These are phyloP conservation scores for Euproctis similis DNA, from an alignment of 2,888 invertebrate species.

Conservation along the genomic window DNA sequence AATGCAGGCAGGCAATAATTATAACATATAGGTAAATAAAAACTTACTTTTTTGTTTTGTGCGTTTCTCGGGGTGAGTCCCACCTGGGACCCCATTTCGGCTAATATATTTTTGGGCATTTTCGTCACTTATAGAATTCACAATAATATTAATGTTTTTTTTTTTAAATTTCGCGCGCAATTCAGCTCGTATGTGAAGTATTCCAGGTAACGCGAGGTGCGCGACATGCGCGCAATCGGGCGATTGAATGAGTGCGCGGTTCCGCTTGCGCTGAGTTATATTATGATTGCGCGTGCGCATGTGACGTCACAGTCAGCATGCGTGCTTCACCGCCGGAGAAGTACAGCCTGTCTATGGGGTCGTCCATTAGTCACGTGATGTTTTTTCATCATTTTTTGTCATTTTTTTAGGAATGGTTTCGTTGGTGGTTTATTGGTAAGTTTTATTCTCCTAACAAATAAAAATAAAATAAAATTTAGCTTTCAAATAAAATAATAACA, in stretches of 20 bases:
- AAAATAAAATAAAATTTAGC: no score
- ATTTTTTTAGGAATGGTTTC: no score
- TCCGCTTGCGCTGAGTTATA: slow-evolving; percentile 44
- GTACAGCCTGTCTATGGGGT: no score
- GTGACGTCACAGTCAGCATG: slow-evolving; percentile 39
- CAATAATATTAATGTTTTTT: slow-evolving; percentile 31
- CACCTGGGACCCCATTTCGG: slow-evolving; percentile 71
- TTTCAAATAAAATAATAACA: no score
- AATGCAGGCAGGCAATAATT: no score
- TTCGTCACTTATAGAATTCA: slow-evolving; percentile 38
- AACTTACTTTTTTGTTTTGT: slow-evolving; percentile 58
- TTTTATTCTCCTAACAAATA: no score
- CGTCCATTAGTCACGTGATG: no score
- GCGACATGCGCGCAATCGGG: slow-evolving; percentile 46
- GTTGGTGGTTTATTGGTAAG: no score
- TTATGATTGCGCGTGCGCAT: slow-evolving; percentile 20
- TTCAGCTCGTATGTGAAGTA: slow-evolving; percentile 24
- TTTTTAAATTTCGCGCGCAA: slow-evolving; percentile 34
- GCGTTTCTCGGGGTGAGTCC: slow-evolving; percentile 50
- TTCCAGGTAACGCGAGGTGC: slow-evolving; percentile 43
- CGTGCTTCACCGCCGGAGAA: no score
- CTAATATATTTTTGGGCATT: slow-evolving; percentile 67
- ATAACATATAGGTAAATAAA: no score
- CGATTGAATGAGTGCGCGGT: slow-evolving; percentile 52
- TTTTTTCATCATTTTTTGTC: no score